These are phyloP conservation scores for Gavialis gangeticus DNA, from an alignment of 2,113 vertebrate genomes.

Conservation along the genomic window DNA sequence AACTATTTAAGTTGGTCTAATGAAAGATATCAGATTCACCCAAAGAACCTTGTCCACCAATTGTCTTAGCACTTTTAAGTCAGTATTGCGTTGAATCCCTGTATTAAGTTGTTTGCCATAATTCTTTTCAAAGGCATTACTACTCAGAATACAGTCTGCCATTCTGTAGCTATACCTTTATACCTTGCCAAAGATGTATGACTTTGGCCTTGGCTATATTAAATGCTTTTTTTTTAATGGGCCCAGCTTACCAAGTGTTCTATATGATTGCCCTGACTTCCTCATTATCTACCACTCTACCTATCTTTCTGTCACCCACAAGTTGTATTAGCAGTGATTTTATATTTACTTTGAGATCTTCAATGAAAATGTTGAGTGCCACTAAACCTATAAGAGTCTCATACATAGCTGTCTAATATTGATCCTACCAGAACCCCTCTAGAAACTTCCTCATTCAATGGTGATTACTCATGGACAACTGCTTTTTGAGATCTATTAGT, in stretches of 20 bases:
- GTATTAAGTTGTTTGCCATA: neutral
- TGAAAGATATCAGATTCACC: too few relatives aligned
- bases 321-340: neutral
- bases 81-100: neutral
- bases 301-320: neutral
- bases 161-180: neutral
- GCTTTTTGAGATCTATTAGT: constrained; percentile 3
- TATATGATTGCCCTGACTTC: neutral
- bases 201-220: neutral
- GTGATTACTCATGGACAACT: constrained; percentile 32
- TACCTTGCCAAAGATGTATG: neutral
- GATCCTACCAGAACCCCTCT: neutral
- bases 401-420: neutral
- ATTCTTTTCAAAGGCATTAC: neutral
- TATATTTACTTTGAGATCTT: neutral
- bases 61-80: neutral
- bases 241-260: neutral
- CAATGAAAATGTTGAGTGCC: neutral
- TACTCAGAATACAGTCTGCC: neutral
- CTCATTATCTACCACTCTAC: neutral
- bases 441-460: neutral
- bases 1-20: too few relatives aligned
- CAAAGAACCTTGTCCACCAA: neutral
- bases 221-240: neutral
- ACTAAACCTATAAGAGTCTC: accelerated